Percentiles rank a stretch among this genome's conserved stretches.
These are phyloP conservation scores for Tachypleus tridentatus DNA, from an alignment of 1,140 invertebrate genomes.

Conservation along the genomic window DNA sequence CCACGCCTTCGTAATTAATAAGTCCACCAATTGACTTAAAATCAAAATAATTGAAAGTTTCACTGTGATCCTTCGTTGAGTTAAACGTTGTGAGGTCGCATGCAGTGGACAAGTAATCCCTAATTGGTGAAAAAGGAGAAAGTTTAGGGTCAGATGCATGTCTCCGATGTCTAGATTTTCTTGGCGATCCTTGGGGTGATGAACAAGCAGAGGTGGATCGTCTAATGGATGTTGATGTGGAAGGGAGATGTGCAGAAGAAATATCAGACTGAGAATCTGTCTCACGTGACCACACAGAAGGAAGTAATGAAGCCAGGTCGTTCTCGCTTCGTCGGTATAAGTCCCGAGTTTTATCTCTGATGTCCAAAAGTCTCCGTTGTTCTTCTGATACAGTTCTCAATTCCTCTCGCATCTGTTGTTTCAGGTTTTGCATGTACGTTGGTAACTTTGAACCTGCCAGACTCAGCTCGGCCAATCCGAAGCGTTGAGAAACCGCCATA, in stretches of 20 bases:
- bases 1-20: too few species aligned
- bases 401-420: slow-evolving; percentile 44
- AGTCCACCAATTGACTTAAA: too few species aligned
- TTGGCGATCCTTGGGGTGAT: slow-evolving; percentile 32
- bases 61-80: too few species aligned
- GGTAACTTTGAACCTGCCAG: slow-evolving; percentile 23
- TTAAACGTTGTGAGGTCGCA: too few species aligned
- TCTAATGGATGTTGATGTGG: slow-evolving; percentile 2
- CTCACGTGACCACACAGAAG: slow-evolving; percentile 11
- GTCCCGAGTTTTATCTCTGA: slow-evolving; percentile 26
- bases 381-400: slow-evolving; percentile 37
- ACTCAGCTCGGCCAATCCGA: slow-evolving; percentile 4
- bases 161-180: slow-evolving; percentile 35
- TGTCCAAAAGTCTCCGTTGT: slow-evolving; percentile 32
- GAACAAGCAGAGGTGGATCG: slow-evolving; percentile 19
- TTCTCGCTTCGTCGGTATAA: slow-evolving; percentile 7
- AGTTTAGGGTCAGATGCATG: slow-evolving; percentile 42
- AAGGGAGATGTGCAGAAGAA: not conserved
- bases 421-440: slow-evolving; percentile 41
- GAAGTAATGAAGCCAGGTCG: slow-evolving; percentile 24
- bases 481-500: slow-evolving; percentile 5
- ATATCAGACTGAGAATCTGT: slow-evolving; percentile 1
- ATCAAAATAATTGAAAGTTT: too few species aligned
- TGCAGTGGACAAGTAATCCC: slow-evolving; percentile 27
- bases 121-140: slow-evolving; percentile 41